Conservation (phyloP, 2,113 vertebrate species). For the Varanus komodoensis region DNA sequence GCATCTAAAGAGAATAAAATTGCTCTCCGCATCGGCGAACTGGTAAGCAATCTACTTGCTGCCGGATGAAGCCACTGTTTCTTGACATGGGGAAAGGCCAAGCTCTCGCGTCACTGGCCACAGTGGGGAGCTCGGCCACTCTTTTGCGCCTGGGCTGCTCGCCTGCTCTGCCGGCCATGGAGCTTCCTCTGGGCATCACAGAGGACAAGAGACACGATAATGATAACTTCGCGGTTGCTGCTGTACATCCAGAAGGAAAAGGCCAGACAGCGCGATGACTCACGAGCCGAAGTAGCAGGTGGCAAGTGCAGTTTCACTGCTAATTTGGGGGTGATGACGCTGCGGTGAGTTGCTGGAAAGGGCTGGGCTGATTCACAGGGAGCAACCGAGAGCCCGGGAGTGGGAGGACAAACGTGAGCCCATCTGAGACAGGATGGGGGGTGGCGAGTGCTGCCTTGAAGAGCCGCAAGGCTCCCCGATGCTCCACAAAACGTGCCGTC, state of each 20-base stretch:
- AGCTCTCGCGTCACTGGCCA: background rate
- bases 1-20: no score
- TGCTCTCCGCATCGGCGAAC: no score
- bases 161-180: background rate
- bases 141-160: background rate
- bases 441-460: slow-evolving; percentile 26
- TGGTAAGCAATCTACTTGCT: background rate
- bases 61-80: background rate
- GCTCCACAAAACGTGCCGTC: background rate
- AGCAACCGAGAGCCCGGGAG: slow-evolving; percentile 51
- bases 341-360: slow-evolving; percentile 59
- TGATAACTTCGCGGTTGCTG: background rate
- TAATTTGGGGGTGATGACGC: slow-evolving; percentile 64
- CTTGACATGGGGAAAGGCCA: no score
- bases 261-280: slow-evolving; percentile 63
- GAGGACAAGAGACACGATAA: background rate
- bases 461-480: no score
- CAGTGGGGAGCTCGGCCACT: no score
- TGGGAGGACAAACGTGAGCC: slow-evolving; percentile 59
- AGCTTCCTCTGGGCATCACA: background rate
- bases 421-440: slow-evolving; percentile 59
- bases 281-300: slow-evolving; percentile 49
- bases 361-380: slow-evolving; percentile 65
- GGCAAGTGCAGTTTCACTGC: slow-evolving; percentile 42
- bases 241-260: slow-evolving; percentile 27